A percentile compares a stretch with the other conserved stretches of the same genome.
Conservation (phyloP, 2,797 vertebrate species). For the Danio kyathit region DNA sequence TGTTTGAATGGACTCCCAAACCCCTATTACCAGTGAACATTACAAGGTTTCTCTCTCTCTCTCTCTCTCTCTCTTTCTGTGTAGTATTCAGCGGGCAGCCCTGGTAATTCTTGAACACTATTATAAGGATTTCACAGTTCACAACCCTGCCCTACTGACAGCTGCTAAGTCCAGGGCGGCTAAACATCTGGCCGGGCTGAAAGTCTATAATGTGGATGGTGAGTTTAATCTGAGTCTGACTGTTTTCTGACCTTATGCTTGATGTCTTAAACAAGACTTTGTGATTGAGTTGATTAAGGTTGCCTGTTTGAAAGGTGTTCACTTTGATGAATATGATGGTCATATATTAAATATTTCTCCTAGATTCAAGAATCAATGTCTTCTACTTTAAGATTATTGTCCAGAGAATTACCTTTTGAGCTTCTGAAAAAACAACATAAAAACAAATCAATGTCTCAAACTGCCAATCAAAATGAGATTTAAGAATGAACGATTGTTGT, state of each 20-base stretch:
- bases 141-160: constrained; percentile 90
- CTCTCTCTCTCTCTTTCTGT: constrained; percentile 1
- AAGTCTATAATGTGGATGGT: constrained; percentile 96
- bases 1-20: constrained; percentile 11
- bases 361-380: neutral
- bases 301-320: neutral
- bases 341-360: neutral
- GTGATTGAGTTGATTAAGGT: neutral
- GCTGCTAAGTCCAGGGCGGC: constrained; percentile 89
- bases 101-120: constrained; percentile 94
- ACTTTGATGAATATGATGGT: neutral
- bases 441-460: neutral
- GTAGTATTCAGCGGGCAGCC: constrained; percentile 92
- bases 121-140: constrained; percentile 94
- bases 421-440: too few relatives aligned
- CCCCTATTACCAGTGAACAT: neutral
- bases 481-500: neutral
- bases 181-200: constrained; percentile 92
- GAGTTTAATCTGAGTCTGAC: constrained; percentile 67
- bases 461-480: neutral
- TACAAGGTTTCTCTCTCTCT: neutral
- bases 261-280: neutral
- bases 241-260: neutral
- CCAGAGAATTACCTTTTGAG: neutral
- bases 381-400: neutral